Evolutionary conservation across 53 echinoderm and acorn worm genomes (phyloP).

Genomic region (Luidia sarsii): DNA sequence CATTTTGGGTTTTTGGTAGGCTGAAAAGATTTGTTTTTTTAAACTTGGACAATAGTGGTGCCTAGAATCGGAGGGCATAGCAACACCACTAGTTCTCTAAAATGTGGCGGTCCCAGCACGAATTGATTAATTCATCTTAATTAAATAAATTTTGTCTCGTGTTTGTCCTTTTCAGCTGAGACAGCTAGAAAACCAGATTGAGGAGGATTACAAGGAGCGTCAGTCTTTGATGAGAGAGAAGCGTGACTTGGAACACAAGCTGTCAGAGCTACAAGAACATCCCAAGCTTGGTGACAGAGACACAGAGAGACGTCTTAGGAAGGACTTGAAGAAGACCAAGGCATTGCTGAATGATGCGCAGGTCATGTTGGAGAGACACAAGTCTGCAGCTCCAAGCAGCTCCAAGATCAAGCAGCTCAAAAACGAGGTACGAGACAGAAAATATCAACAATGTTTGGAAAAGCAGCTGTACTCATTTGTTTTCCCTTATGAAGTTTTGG

Average conservation of each 20-base stretch:
- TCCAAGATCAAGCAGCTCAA: constrained; percentile 89
- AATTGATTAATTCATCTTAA: no score
- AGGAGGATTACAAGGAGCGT: constrained; percentile 92
- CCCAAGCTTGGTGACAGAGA: constrained; percentile 70
- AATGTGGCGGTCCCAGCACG: no score
- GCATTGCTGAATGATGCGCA: constrained; percentile 91
- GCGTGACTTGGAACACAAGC: constrained; percentile 78
- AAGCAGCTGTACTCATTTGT: no score
- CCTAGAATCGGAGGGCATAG: no score
- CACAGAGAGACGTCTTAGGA: constrained; percentile 81
- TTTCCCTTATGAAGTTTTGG: no score
- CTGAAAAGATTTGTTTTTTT: no score
- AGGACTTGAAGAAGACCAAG: constrained; percentile 94
- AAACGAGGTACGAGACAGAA: constrained; percentile 97
- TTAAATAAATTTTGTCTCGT: neutral
- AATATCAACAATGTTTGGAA: no score
- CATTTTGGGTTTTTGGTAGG: no score
- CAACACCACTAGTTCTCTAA: no score
- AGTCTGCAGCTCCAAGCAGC: constrained; percentile 75
- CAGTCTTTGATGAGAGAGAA: constrained; percentile 83
- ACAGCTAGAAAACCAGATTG: constrained; percentile 89
- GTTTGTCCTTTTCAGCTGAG: constrained; percentile 65
- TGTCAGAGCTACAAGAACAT: constrained; percentile 78
- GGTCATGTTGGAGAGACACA: constrained; percentile 86
- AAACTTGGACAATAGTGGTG: no score